Base-by-base conservation (phyloP, 2,113 vertebrate species). In the Tringa solitaria region DNA sequence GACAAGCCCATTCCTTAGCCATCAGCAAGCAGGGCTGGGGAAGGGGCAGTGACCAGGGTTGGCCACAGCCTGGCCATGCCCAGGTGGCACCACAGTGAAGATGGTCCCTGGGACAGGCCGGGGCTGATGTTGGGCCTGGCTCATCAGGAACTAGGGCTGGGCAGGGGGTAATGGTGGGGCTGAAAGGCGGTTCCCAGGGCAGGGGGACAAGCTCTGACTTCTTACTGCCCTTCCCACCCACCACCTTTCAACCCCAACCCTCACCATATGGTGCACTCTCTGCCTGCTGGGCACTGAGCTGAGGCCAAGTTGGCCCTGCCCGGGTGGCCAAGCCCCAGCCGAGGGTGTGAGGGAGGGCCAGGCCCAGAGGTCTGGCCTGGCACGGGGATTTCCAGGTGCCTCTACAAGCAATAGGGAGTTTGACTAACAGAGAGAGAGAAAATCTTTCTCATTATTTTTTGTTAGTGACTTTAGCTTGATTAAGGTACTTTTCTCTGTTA, bases 191-290 rank as follows among this genome's bases (percentile, higher is more conserved):
- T 59, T 67, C 20, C 23, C 48, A 57, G 46, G 35, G 12, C 24
- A 12, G 6, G 6, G 33, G 21, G 7, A 17, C 12, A 5, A 60
- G 32, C 35, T 11, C 22, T 0, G 2, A 15, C n/a, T 54, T 73
- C 32, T 48, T 28, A 9, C 32, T 51, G 16, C 16, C 16, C 37
- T 77, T 84, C 50, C 14, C 11, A 10, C 22, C 23, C 20, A 37
- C 27, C 26, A 22, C 19, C 14, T 54, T 73, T 57, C 39, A 32
- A 45, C 17, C 12, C 17, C 8, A 24, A 1, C 5, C 7, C 10
- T 48, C 0, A 2, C 22, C 33, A 4, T 12, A 27, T 2, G 1
- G 18, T 73, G 72, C 46, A 13, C 13, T 0, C 17, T 54, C 13
- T 37, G 27, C 21, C 33, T 3, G 8, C 37, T 8, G 19, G 19